Evolutionary conservation across 2,113 vertebrate genomes (phyloP).

Genomic region (Synchiropus splendidus): DNA sequence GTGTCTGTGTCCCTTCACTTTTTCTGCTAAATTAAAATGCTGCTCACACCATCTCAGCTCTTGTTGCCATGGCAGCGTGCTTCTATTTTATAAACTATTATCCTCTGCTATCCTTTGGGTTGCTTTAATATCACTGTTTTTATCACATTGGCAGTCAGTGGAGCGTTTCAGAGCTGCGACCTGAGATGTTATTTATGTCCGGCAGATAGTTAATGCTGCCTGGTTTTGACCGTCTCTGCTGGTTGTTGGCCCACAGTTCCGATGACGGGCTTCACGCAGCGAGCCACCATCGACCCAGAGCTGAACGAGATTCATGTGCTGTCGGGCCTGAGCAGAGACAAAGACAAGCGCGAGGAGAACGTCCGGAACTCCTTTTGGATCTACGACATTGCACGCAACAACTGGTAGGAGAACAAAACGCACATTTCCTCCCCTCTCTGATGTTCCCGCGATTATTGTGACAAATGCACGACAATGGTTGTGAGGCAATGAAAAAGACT

Average conservation of each 20-base stretch:
- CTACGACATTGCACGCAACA: slow-evolving; percentile 96
- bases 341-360: slow-evolving; percentile 96
- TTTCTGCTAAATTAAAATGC: slow-evolving; percentile 11
- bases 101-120: too few species aligned
- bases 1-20: too few species aligned
- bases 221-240: neutral
- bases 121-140: neutral
- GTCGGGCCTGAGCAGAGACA: slow-evolving; percentile 97
- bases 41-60: slow-evolving; percentile 1
- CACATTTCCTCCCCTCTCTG: neutral
- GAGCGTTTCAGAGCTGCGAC: too few species aligned
- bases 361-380: slow-evolving; percentile 99
- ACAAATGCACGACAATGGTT: too few species aligned
- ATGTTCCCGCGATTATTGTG: neutral
- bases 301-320: slow-evolving; percentile 97
- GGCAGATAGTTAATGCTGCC: too few species aligned
- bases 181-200: too few species aligned
- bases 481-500: neutral
- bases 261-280: slow-evolving; percentile 97
- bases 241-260: slow-evolving; percentile 71
- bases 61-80: slow-evolving; percentile 23
- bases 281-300: slow-evolving; percentile 96
- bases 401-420: slow-evolving; percentile 70
- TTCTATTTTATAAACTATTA: slow-evolving; percentile 1
- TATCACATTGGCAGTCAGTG: neutral